A percentile compares a stretch with the other conserved stretches of the same genome.
These are phyloP conservation scores for Prochilodus magdalenae DNA, from an alignment of 2,113 vertebrate genomes.

Conservation along the genomic window DNA sequence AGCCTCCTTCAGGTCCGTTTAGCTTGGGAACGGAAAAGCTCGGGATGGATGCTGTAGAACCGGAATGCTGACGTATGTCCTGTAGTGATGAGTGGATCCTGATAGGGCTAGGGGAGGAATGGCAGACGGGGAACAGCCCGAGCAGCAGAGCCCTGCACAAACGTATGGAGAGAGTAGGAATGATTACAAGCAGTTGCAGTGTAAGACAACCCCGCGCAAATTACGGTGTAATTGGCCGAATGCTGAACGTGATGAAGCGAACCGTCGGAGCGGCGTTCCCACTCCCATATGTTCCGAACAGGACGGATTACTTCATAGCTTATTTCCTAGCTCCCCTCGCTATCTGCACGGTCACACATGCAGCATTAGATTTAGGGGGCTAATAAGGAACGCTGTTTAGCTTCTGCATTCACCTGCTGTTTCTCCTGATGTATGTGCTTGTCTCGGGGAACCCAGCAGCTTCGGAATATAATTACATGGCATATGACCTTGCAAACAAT, in stretches of 20 bases:
- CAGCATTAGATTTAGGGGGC: slow-evolving; percentile 20
- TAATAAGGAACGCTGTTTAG: slow-evolving; percentile 21
- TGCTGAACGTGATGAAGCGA: slow-evolving; percentile 6
- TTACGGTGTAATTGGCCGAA: slow-evolving; percentile 13
- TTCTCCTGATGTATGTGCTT: slow-evolving; percentile 47
- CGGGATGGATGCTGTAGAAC: too few species aligned
- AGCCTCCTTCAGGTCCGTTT: background rate
- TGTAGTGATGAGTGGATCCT: too few species aligned
- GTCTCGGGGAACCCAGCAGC: slow-evolving; percentile 41
- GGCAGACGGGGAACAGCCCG: background rate
- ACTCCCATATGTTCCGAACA: background rate
- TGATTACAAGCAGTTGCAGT: background rate
- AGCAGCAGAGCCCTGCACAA: background rate
- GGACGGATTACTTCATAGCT: background rate
- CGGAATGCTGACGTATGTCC: too few species aligned
- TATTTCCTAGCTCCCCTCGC: background rate
- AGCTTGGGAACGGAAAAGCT: background rate
- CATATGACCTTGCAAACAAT: slow-evolving; percentile 57
- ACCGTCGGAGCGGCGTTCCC: background rate
- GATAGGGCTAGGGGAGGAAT: background rate
- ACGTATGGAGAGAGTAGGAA: background rate
- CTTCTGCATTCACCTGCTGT: slow-evolving; percentile 26
- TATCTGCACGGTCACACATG: slow-evolving; percentile 13
- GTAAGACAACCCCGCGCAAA: slow-evolving; percentile 9
- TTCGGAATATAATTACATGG: slow-evolving; percentile 57